These are phyloP conservation scores for Oostethus manadensis DNA, from an alignment of 2,113 vertebrate genomes.

Conservation along the genomic window DNA sequence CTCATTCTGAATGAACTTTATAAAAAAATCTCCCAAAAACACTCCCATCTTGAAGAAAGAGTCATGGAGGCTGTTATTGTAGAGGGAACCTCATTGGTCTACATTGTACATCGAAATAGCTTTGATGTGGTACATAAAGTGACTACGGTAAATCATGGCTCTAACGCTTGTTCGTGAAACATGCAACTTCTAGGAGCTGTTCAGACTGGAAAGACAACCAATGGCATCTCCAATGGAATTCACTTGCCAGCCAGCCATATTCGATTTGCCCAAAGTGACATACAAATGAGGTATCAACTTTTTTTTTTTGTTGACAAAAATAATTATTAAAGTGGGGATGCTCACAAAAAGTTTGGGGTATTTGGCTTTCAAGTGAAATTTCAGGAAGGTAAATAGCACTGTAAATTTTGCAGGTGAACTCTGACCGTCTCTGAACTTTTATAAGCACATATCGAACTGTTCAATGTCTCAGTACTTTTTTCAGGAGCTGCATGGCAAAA, in stretches of 20 bases:
- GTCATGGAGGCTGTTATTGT: not conserved
- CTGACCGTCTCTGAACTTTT: too few relatives aligned
- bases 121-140: not conserved
- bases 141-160: not conserved
- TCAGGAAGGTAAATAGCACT: too few relatives aligned
- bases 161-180: constrained; percentile 7
- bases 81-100: not conserved
- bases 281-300: constrained; percentile 66
- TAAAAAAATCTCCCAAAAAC: not conserved
- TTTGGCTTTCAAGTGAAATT: too few relatives aligned
- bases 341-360: too few relatives aligned
- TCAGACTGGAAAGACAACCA: constrained; percentile 91
- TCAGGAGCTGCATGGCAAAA: too few relatives aligned
- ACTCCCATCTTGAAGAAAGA: not conserved
- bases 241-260: constrained; percentile 86
- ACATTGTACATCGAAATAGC: not conserved
- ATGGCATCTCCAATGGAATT: constrained; percentile 86
- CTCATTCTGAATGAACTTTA: not conserved
- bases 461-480: too few relatives aligned
- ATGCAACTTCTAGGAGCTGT: constrained; percentile 71
- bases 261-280: constrained; percentile 71
- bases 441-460: too few relatives aligned
- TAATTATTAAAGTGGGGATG: too few relatives aligned
- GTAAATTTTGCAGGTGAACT: too few relatives aligned
- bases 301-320: too few relatives aligned